Percentiles rank a stretch among this genome's conserved stretches.
phyloP scores from a whole-genome alignment of 2,888 invertebrate genomes.

The Microdon myrmicae region DNA sequence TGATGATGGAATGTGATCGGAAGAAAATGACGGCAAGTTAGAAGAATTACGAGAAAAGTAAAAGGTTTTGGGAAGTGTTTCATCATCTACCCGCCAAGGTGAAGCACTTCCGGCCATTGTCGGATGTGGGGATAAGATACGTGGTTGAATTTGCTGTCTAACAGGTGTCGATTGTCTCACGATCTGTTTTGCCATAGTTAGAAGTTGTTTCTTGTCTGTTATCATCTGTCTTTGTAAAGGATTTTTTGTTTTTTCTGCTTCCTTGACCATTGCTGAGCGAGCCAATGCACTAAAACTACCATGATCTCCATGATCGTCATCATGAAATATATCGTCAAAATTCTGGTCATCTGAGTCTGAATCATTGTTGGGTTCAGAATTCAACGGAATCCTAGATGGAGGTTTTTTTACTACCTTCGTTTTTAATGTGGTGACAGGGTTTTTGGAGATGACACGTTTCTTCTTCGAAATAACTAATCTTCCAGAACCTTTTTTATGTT shows the following conservation, averaged over 20 bases:
- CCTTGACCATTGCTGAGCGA: constrained; percentile 58
- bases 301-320: constrained; percentile 10
- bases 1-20: constrained; percentile 59
- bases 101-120: constrained; percentile 56
- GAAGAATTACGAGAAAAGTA: constrained; percentile 59
- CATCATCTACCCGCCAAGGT: constrained; percentile 62
- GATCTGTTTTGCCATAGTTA: constrained; percentile 57
- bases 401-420: constrained; percentile 6
- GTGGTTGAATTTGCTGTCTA: constrained; percentile 24
- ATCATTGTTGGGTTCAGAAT: too few relatives aligned
- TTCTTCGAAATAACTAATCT: constrained; percentile 21
- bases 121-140: constrained; percentile 45
- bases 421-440: constrained; percentile 4
- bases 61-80: constrained; percentile 58
- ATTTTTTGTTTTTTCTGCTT: constrained; percentile 52
- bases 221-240: constrained; percentile 31
- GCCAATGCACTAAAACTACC: constrained; percentile 58
- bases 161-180: constrained; percentile 59
- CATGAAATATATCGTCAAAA: constrained; percentile 9
- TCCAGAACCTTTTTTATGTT: constrained; percentile 67
- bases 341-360: constrained; percentile 1
- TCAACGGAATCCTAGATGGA: neutral
- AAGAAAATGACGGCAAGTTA: constrained; percentile 63
- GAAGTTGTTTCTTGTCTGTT: constrained; percentile 51
- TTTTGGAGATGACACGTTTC: constrained; percentile 4